Percentiles rank a stretch among this genome's conserved stretches.
Evolutionary conservation across 2,888 invertebrate species (phyloP).

Genomic region (Pyrgus malvae): DNA sequence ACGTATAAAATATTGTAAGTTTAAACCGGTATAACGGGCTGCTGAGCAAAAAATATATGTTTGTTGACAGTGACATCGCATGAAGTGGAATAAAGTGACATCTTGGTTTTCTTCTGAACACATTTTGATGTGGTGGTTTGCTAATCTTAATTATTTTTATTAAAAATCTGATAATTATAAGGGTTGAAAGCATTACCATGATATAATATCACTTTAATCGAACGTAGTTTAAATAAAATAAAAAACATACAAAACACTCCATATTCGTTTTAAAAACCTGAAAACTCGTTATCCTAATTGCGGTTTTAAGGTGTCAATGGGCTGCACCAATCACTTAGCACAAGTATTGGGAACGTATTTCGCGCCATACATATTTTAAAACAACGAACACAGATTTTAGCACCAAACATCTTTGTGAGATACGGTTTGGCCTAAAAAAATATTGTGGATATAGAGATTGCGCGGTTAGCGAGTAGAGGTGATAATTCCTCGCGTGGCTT

Average conservation of each 20-base stretch:
- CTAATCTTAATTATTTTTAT: no score
- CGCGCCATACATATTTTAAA: background rate
- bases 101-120: slow-evolving; percentile 7
- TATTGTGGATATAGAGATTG: slow-evolving; percentile 8
- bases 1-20: slow-evolving; percentile 14
- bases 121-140: no score
- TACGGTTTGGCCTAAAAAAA: slow-evolving; percentile 25
- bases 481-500: slow-evolving; percentile 48
- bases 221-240: no score
- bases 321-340: background rate
- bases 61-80: slow-evolving; percentile 10
- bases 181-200: no score
- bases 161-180: no score
- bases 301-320: slow-evolving; percentile 5
- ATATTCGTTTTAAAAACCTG: no score
- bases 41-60: background rate
- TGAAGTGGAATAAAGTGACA: slow-evolving; percentile 13
- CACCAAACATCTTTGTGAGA: slow-evolving; percentile 16
- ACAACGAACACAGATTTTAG: slow-evolving; percentile 16
- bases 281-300: background rate
- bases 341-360: background rate
- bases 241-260: no score
- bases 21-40: slow-evolving; percentile 24
- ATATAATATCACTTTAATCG: no score
- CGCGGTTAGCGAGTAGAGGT: slow-evolving; percentile 49